These are phyloP conservation scores for Ectemnius continuus DNA, from an alignment of 2,888 invertebrate genomes.

Conservation along the genomic window DNA sequence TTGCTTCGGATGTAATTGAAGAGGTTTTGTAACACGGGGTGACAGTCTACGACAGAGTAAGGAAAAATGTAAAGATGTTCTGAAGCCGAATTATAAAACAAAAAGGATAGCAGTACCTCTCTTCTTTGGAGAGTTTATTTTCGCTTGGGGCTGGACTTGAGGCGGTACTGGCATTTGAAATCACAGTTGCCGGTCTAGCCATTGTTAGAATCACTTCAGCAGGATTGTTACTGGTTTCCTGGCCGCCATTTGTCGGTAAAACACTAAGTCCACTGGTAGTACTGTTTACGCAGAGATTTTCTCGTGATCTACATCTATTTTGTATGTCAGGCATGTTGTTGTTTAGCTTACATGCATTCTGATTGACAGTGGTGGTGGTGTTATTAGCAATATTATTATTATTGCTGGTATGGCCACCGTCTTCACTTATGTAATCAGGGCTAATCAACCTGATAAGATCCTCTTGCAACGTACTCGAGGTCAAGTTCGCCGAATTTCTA, in stretches of 20 bases:
- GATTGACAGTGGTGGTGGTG: constrained; percentile 41
- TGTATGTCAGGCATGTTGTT: constrained; percentile 75
- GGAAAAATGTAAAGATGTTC: no score
- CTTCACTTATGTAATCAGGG: constrained; percentile 82
- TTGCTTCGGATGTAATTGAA: constrained; percentile 69
- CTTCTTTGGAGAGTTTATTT: constrained; percentile 81
- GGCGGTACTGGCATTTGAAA: constrained; percentile 82
- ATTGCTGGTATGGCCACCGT: background rate
- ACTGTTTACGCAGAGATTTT: constrained; percentile 75
- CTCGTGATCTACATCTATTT: constrained; percentile 76
- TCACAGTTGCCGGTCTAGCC: constrained; percentile 84
- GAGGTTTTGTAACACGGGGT: constrained; percentile 75
- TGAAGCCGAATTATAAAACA: constrained; percentile 8
- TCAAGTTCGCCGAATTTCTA: constrained; percentile 82
- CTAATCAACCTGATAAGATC: constrained; percentile 92
- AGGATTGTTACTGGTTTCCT: constrained; percentile 73
- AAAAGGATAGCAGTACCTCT: constrained; percentile 73
- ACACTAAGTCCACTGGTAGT: constrained; percentile 73
- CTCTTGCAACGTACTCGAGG: constrained; percentile 86
- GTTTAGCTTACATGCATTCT: constrained; percentile 64
- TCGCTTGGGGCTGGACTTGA: constrained; percentile 80
- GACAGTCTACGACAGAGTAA: constrained; percentile 66
- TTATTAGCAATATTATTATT: background rate
- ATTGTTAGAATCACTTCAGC: constrained; percentile 83
- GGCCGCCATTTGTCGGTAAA: constrained; percentile 66